Evolutionary conservation across 2,113 vertebrate species (phyloP), one percentile per base, ranked within the genome.

Genomic region (Calyptommatus sinebrachiatus): DNA sequence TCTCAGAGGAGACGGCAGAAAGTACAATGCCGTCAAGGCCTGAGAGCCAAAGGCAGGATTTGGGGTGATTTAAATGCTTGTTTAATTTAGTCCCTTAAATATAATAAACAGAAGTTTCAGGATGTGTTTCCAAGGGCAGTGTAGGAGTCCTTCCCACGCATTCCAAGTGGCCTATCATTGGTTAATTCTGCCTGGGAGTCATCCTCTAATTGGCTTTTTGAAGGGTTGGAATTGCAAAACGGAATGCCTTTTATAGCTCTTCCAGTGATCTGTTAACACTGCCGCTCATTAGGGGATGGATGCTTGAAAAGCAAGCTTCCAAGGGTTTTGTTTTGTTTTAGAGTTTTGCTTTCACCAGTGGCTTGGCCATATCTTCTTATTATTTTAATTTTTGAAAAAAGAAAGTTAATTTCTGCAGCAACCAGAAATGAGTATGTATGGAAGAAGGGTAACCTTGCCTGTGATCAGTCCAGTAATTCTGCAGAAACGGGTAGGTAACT

Each of bases 391-490:
- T 75, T 41, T 41, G 2, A n/a, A 41, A 41, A 41, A 41, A 41
- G 35, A 11, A 1, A 48, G 79, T 70, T 77, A 88, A 88, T 29
- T 86, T 79, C 70, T 92, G 66, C 85, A 89, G 89, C 92, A 88
- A 87, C 79, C 86, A 94, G 93, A 88, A 85, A 97, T 98, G 97
- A 98, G 94, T 94, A 94, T 98, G 89, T 94, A 91, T 92, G 96
- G 96, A 14, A 96, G 97, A 93, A 97, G 97, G 95, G 96, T 95
- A 84, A 97, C 97, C 5, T 87, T 98, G 92, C 96, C 97, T 83
- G 94, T 95, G 85, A 96, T 98, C 89, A 97, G 95, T 66, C 97
- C 97, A 82, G 86, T 98, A 86, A 94, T 95, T 92, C 95, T 97
- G 76, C 96, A 96, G 85, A 98, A 97, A 91, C 92, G 96, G 96